Evolutionary conservation across 2,888 invertebrate genomes (phyloP).

Genomic region (Alcis repandata): DNA sequence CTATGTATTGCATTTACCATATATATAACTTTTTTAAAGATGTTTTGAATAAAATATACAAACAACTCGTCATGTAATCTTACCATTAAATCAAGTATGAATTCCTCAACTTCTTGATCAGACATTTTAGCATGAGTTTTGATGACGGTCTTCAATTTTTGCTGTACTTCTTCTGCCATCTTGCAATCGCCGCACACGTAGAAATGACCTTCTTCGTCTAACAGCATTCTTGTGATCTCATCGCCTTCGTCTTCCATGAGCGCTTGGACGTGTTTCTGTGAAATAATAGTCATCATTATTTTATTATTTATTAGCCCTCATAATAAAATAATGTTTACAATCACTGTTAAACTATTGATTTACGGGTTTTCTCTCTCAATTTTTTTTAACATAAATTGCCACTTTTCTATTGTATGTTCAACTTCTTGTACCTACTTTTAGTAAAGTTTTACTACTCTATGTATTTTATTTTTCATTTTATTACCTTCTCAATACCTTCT

Average conservation of each 20-base stretch:
- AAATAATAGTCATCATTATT: conserved; percentile 9
- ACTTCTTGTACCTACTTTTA: too few relatives aligned
- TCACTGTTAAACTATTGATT: too few relatives aligned
- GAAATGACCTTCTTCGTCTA: conserved; percentile 94
- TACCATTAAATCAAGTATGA: conserved; percentile 94
- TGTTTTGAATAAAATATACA: neutral
- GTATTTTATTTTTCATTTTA: neutral
- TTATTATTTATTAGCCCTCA: too few relatives aligned
- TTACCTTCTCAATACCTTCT: conserved; percentile 90
- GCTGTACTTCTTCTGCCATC: conserved; percentile 98
- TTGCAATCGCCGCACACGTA: conserved; percentile 99
- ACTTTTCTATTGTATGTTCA: neutral
- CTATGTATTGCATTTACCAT: too few relatives aligned
- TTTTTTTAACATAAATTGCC: too few relatives aligned
- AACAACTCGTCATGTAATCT: conserved; percentile 49
- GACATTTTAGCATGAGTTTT: conserved; percentile 89
- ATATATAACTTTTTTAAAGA: too few relatives aligned
- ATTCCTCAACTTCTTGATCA: conserved; percentile 92
- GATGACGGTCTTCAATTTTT: conserved; percentile 93
- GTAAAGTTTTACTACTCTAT: too few relatives aligned
- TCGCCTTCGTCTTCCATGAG: conserved; percentile 92
- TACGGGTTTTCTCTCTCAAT: too few relatives aligned
- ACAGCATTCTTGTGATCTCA: conserved; percentile 91
- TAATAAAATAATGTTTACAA: too few relatives aligned
- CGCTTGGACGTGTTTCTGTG: conserved; percentile 96